Conservation (phyloP, 2,113 vertebrate species). For the Otolemur garnettii region DNA sequence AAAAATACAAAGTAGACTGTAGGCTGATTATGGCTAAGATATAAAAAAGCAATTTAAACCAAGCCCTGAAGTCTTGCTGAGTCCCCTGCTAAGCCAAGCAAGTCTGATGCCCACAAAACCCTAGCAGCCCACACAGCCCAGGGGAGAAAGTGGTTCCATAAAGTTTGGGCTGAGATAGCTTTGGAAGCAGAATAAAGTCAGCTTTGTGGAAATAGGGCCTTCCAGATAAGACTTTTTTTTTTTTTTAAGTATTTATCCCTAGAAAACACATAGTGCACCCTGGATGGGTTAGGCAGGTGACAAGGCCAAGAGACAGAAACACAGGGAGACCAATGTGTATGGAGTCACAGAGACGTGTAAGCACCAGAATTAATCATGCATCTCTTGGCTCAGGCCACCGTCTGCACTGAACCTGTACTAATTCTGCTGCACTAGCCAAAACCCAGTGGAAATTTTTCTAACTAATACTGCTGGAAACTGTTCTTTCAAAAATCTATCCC, state of each 20-base stretch:
- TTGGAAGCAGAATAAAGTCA: constrained; percentile 51
- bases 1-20: constrained; percentile 58
- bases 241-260: background rate
- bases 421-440: background rate
- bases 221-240: constrained; percentile 7
- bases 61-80: constrained; percentile 37
- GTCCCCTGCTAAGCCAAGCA: constrained; percentile 42
- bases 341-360: background rate
- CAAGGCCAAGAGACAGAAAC: background rate
- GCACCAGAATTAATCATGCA: background rate
- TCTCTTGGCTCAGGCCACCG: background rate
- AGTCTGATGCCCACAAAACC: background rate
- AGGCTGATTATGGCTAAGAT: constrained; percentile 21
- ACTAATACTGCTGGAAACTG: background rate
- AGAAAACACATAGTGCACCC: background rate
- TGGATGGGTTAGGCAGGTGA: background rate
- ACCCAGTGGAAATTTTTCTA: constrained; percentile 10
- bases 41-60: constrained; percentile 38
- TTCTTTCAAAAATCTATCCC: constrained; percentile 1
- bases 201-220: constrained; percentile 39
- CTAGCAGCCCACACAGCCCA: background rate
- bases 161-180: background rate
- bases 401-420: background rate
- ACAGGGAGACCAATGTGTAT: background rate
- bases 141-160: background rate